Evolutionary conservation across 2,888 invertebrate genomes (phyloP).

Genomic region (Ectobius pallidus): DNA sequence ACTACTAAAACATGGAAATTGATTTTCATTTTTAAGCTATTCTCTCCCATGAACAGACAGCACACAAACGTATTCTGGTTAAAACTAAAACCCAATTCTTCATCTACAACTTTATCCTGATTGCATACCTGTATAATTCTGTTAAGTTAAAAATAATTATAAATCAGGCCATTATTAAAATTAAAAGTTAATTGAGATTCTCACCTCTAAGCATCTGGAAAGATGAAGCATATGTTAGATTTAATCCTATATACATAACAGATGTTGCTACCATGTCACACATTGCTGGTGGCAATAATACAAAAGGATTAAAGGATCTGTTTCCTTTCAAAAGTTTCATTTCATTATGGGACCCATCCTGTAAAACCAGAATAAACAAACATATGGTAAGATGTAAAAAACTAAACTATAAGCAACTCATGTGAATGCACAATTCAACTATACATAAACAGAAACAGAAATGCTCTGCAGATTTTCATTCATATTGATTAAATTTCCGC

Average conservation of each 20-base stretch:
- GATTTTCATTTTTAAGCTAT: too few species aligned
- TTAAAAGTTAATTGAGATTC: too few species aligned
- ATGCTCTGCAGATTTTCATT: neutral
- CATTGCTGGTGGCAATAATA: constrained; percentile 84
- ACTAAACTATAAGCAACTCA: too few species aligned
- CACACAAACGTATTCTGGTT: too few species aligned
- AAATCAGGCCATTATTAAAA: too few species aligned
- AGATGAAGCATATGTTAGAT: constrained; percentile 89
- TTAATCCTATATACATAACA: constrained; percentile 89
- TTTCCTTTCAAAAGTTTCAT: constrained; percentile 71
- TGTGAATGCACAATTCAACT: neutral
- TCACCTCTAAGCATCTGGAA: constrained; percentile 94
- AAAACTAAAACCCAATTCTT: too few species aligned
- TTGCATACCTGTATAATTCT: too few species aligned
- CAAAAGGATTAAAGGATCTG: constrained; percentile 76
- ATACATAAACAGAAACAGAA: neutral
- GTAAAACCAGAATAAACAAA: constrained; percentile 37
- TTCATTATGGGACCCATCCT: constrained; percentile 60
- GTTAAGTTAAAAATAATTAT: too few species aligned
- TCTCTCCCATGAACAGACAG: too few species aligned
- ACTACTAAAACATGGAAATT: too few species aligned
- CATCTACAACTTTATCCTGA: too few species aligned
- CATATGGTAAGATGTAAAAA: neutral
- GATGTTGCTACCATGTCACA: constrained; percentile 90
- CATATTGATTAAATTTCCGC: neutral